phyloP scores from a whole-genome alignment of 2,888 invertebrate genomes.

The Adelognathus sp. region DNA sequence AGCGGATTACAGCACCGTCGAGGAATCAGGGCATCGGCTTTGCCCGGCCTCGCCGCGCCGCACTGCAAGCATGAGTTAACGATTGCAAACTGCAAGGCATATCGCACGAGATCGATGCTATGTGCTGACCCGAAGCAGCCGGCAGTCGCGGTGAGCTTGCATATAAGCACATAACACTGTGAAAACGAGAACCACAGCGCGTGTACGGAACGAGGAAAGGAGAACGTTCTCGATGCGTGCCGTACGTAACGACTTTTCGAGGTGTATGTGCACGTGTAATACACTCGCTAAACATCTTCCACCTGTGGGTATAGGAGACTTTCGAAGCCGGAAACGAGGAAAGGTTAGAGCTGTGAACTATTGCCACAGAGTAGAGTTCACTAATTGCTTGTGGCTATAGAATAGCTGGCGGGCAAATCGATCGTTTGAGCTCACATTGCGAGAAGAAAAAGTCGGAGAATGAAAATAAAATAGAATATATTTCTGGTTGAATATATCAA shows the following conservation, averaged over 20 bases:
- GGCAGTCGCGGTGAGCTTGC: constrained; percentile 29
- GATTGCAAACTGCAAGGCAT: constrained; percentile 31
- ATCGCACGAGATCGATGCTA: constrained; percentile 48
- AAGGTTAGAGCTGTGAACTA: constrained; percentile 37
- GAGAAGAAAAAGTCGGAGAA: too few species aligned
- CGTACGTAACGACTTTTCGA: not conserved
- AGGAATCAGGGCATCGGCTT: constrained; percentile 55
- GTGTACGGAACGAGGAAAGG: constrained; percentile 39
- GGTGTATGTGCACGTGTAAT: not conserved
- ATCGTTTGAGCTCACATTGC: too few species aligned
- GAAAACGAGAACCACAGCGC: not conserved
- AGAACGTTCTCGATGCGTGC: constrained; percentile 43
- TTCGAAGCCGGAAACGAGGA: constrained; percentile 29
- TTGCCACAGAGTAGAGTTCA: constrained; percentile 28
- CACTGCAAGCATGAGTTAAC: constrained; percentile 21
- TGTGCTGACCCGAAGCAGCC: constrained; percentile 22
- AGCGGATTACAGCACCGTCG: constrained; percentile 47
- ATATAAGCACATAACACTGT: constrained; percentile 1
- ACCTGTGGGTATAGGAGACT: not conserved
- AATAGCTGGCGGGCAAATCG: too few species aligned
- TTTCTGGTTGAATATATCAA: too few species aligned
- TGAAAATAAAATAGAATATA: too few species aligned
- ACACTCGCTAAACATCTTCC: constrained; percentile 24
- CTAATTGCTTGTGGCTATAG: constrained; percentile 2
- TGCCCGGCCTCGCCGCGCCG: constrained; percentile 17